Base-by-base conservation (phyloP, 2,113 vertebrate species). In the Amphiprion percula region DNA sequence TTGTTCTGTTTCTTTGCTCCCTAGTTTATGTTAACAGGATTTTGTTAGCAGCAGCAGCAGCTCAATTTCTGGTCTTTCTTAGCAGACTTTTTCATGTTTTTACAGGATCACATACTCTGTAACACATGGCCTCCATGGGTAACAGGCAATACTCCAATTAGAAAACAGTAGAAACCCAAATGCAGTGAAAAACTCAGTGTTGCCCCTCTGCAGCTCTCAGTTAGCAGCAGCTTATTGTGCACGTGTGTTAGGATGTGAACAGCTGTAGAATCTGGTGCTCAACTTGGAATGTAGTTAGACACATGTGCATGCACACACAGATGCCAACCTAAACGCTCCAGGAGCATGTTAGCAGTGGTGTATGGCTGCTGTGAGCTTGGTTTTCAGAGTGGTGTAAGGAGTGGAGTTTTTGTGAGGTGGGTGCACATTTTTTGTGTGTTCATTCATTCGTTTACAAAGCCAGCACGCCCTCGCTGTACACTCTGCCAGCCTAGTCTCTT, bases 381-480 rank as follows among this genome's bases (percentile, higher is more conserved):
- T 63, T 87, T 87, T 84, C 80, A 77, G 56, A 47, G 30, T 19
- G 66, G 79, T 39, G 68, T 17, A 28, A 64, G 68, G 56, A 64
- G 64, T 68, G 56, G 61, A 15, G 78, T 71, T 63, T 79, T 58
- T 85, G 84, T 82, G 72, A 78, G 79, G 77, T 75, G 82, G 75
- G 58, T 59, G 67, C 54, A 46, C 41, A 30, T 87, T 83, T 90
- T 87, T 63, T 90, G 85, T 90, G 88, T 85, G 64, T 90, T 91
- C 77, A 56, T 68, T 30, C 46, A 23, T 54, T 70, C 10, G 83
- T 90, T 90, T 88, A 85, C 74, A 85, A 81, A 87, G 77, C 68
- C 77, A 62, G 61, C 49, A 63, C 79, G 84, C 61, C 79, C 88
- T 59, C 23, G 58, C 78, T 79, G 80, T 83, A 82, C 83, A 91